Base-by-base conservation (phyloP, 1,140 invertebrate genomes). In the Camponotus vicinus region DNA sequence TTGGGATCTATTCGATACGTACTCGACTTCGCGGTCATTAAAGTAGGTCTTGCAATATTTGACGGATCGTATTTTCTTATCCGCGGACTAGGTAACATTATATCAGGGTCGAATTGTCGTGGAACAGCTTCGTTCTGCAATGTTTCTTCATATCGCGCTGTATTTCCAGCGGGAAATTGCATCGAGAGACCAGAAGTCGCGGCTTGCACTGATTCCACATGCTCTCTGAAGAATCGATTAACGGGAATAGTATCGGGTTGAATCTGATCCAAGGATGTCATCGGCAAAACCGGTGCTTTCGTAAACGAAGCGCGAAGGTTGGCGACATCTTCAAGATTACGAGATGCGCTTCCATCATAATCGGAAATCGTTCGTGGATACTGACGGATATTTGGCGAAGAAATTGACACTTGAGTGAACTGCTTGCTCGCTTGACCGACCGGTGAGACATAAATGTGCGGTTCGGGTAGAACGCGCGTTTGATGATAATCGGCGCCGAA, bases 401-500 rank as follows among this genome's bases (percentile, higher is more conserved):
- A 13, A 21, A 57, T 59, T 59, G 52, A 27, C 9, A 40, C 18
- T 32, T 75, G 70, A 27, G 18, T 6, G 18, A 57, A 2, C 18
- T 57, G 70, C 11, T 73, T 52, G 18, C 18, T 27, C 32, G 70
- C 18, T 71, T 34, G 70, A 34, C 27, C 32, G 49, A 73, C 5
- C 5, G 70, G 32, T 8, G 78, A 11, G 13, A 11, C 27, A 27
- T 82, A 59, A 49, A 42, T 15, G 1, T 73, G 67, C 0, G 79
- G 13, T 34, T 27, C 18, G 0, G 5, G 40, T 13, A 18, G 18
- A 40, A 49, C 40, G 45, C 3, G 21, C 40, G 55, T n/a, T 8
- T 82, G 79, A 45, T 42, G 78, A 82, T 82, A 57, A 73, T 82
- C 49, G 32, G 15, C 42, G 2, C 63, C 66, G 40, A 45, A 40